Evolutionary conservation across 37 sponge, comb jelly and placozoan species (phyloP).

Genomic region (Dysidea cf. avara): DNA sequence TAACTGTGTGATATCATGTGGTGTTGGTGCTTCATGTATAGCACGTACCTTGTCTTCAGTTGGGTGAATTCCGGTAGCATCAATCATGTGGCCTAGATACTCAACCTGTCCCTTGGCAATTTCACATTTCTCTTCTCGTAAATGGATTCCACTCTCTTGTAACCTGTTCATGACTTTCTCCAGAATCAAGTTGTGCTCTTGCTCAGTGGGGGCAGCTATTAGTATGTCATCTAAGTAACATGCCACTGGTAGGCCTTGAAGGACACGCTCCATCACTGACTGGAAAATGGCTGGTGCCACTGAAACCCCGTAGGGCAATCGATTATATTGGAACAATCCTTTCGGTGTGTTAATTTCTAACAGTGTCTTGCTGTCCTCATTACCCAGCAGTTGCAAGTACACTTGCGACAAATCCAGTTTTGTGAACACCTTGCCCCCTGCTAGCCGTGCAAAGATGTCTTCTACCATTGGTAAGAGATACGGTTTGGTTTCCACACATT

Average conservation of each 20-base stretch:
- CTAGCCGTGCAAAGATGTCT: constrained; percentile 18
- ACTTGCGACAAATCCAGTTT: constrained; percentile 17
- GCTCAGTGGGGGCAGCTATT: background rate
- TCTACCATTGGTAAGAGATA: constrained; percentile 31
- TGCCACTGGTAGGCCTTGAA: constrained; percentile 1
- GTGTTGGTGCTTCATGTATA: constrained; percentile 17
- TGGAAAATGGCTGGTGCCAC: constrained; percentile 27
- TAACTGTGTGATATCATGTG: constrained; percentile 8
- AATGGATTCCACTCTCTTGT: background rate
- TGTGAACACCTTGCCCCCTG: constrained; percentile 24
- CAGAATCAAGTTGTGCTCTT: constrained; percentile 14
- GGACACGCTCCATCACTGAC: constrained; percentile 1
- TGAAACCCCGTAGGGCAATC: constrained; percentile 22
- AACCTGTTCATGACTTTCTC: constrained; percentile 17
- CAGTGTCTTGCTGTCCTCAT: background rate
- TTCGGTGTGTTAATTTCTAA: constrained; percentile 22
- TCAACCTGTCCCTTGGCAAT: constrained; percentile 3
- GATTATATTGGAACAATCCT: constrained; percentile 8
- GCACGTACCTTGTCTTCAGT: background rate
- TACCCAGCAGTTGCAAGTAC: constrained; percentile 11
- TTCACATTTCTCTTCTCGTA: constrained; percentile 10
- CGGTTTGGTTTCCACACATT: constrained; percentile 11
- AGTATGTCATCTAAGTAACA: constrained; percentile 29
- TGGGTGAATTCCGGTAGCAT: constrained; percentile 3
- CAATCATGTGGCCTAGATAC: constrained; percentile 10